phyloP scores from a whole-genome alignment of 2,797 vertebrate species.

The Oryzias dopingdopingensis region DNA sequence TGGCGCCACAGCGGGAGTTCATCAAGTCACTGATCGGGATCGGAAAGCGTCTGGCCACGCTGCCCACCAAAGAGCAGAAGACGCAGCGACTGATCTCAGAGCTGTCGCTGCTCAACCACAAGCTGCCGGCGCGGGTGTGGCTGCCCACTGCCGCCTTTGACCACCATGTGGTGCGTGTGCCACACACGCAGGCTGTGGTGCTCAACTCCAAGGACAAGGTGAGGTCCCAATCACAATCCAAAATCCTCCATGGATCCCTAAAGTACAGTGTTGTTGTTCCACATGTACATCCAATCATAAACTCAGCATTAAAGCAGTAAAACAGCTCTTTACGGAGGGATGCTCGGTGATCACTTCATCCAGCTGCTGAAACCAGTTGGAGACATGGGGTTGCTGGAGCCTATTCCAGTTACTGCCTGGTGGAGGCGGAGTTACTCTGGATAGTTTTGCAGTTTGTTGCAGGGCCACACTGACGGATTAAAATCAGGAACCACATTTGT shows the following conservation, averaged over 20 bases:
- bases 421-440: no score
- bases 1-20: constrained; percentile 93
- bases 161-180: constrained; percentile 92
- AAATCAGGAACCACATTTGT: no score
- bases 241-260: no score
- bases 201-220: constrained; percentile 98
- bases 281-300: no score
- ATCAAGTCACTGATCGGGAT: constrained; percentile 95
- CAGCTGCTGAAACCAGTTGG: no score
- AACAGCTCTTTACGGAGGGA: neutral
- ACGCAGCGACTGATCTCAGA: constrained; percentile 92
- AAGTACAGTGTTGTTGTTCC: no score
- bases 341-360: no score
- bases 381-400: no score
- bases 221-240: neutral
- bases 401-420: no score
- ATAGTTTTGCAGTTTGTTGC: no score
- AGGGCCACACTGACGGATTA: no score
- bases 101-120: constrained; percentile 95
- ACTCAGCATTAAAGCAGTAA: no score
- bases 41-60: constrained; percentile 90
- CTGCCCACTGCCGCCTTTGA: constrained; percentile 89
- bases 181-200: constrained; percentile 92
- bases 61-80: constrained; percentile 97
- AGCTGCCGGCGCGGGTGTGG: constrained; percentile 91